These are phyloP conservation scores for Operophtera brumata DNA, from an alignment of 2,888 invertebrate species.

Conservation along the genomic window DNA sequence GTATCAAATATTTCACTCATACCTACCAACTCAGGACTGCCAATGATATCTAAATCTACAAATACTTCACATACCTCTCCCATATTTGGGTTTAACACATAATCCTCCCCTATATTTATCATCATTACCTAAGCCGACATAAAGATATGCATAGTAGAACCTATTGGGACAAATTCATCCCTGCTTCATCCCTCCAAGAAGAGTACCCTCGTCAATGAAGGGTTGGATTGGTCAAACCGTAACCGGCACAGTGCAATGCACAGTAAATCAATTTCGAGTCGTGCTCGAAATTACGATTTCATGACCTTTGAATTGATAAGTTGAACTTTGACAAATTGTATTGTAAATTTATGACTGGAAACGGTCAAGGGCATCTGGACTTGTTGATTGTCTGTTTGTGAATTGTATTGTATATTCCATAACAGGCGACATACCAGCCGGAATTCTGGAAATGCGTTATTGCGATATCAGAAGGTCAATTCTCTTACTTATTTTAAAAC, in stretches of 20 bases:
- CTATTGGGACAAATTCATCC: constrained; percentile 38
- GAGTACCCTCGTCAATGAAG: constrained; percentile 33
- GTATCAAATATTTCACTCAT: not conserved
- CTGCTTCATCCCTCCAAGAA: constrained; percentile 28
- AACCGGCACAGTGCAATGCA: constrained; percentile 24
- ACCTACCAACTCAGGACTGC: not conserved
- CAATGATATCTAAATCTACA: constrained; percentile 1
- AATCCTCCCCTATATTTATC: constrained; percentile 30
- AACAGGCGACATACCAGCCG: too few relatives aligned
- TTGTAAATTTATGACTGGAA: constrained; percentile 19
- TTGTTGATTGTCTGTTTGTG: constrained; percentile 15
- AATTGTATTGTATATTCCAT: not conserved
- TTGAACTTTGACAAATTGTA: constrained; percentile 13
- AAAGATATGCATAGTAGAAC: constrained; percentile 36
- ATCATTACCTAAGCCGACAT: constrained; percentile 33
- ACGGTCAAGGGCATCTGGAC: constrained; percentile 5
- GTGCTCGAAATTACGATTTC: constrained; percentile 30
- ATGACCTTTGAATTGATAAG: constrained; percentile 28
- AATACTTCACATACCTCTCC: not conserved
- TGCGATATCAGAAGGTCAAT: too few relatives aligned
- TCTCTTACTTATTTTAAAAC: too few relatives aligned
- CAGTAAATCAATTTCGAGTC: constrained; percentile 34
- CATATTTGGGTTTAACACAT: constrained; percentile 10
- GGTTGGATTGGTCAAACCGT: constrained; percentile 22
- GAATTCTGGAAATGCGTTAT: too few relatives aligned